Evolutionary conservation across 2,797 vertebrate genomes (phyloP).

Genomic region (Salmo trutta): DNA sequence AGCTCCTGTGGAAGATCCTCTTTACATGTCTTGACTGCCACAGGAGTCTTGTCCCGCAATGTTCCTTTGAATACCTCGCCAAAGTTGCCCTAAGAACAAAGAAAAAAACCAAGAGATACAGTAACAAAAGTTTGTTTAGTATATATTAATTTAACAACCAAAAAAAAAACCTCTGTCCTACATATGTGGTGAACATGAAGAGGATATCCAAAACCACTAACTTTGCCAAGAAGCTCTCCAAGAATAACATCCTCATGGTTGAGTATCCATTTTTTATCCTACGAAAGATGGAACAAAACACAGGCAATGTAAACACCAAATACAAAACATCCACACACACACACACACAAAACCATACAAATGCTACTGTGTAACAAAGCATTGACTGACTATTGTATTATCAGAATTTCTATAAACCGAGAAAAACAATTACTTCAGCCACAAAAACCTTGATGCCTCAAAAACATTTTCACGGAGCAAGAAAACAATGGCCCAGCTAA

Average conservation of each 20-base stretch:
- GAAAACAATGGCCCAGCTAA: not conserved
- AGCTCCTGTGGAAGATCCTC: conserved; percentile 96
- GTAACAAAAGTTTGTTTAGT: not conserved
- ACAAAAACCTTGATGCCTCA: not conserved
- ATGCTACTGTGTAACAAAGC: not conserved
- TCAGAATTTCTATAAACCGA: not conserved
- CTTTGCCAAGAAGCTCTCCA: conserved; percentile 94
- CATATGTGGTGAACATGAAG: not conserved
- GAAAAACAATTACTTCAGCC: not conserved
- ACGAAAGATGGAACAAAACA: conserved; percentile 21
- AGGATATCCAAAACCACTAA: conserved; percentile 59
- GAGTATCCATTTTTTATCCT: conserved; percentile 98
- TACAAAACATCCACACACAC: not conserved
- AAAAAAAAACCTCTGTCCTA: not conserved
- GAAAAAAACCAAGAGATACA: not conserved
- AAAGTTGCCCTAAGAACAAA: conserved; percentile 87
- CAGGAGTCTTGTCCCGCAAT: conserved; percentile 89
- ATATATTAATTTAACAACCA: not conserved
- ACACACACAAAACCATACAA: not conserved
- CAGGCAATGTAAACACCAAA: not conserved
- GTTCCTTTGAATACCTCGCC: conserved; percentile 95
- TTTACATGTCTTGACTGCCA: conserved; percentile 97
- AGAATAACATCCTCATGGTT: conserved; percentile 95
- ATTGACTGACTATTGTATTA: not conserved
- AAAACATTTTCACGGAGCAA: not conserved